phyloP scores from a whole-genome alignment of 2,888 invertebrate genomes.

The Eupithecia insigniata region DNA sequence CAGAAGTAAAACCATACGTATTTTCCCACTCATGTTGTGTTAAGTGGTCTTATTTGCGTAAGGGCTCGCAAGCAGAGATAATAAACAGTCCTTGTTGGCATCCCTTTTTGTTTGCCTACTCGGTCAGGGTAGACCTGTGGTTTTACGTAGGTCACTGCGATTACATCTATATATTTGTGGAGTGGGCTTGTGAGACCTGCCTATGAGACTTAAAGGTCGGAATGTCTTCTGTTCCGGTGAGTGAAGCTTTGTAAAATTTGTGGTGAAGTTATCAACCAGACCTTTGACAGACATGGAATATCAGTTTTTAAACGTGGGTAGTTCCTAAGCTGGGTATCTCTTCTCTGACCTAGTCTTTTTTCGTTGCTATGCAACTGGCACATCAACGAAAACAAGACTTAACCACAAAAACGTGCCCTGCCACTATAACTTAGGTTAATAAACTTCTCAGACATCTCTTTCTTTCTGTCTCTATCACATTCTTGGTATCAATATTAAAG shows the following conservation, averaged over 20 bases:
- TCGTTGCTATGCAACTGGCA: no score
- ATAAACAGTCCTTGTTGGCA: slow-evolving; percentile 67
- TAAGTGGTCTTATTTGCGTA: slow-evolving; percentile 54
- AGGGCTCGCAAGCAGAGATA: slow-evolving; percentile 72
- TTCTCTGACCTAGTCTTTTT: no score
- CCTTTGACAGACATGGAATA: neutral
- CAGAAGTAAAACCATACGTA: slow-evolving; percentile 28
- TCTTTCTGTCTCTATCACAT: no score
- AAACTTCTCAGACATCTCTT: no score
- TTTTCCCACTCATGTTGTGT: slow-evolving; percentile 32
- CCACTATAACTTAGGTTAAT: no score
- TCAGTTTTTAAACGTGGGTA: neutral
- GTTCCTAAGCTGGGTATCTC: neutral
- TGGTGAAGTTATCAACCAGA: neutral
- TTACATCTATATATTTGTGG: slow-evolving; percentile 34
- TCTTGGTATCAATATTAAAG: no score
- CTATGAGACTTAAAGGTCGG: slow-evolving; percentile 24
- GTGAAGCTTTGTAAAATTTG: neutral
- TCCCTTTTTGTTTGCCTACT: slow-evolving; percentile 67
- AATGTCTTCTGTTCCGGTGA: slow-evolving; percentile 33
- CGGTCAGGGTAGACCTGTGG: slow-evolving; percentile 80
- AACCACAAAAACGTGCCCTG: no score
- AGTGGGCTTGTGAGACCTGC: slow-evolving; percentile 18
- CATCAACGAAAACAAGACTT: no score
- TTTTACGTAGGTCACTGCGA: slow-evolving; percentile 70